Evolutionary conservation across 2,888 invertebrate species (phyloP), one percentile per base, ranked within the genome.

Genomic region (Hoplodrina blanda): DNA sequence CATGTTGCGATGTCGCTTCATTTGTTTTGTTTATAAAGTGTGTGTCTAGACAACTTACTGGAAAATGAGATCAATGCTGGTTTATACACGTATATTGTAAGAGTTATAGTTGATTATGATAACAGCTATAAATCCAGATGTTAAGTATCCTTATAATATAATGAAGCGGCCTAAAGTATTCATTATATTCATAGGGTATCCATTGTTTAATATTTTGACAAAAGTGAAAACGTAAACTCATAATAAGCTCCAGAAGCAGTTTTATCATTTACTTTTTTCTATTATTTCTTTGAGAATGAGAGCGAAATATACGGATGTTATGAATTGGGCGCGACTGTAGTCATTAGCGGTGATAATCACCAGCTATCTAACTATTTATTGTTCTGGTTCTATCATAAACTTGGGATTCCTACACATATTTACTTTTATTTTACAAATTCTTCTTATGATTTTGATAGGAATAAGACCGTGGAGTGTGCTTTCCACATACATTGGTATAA

Each of bases 311-410:
- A 50, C 53, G 68, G 53, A 41, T 74, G 78, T 69, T 74, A 70
- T 82, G 60, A 68, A 69, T 68, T 69, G 30, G 67, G 62, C 60
- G 65, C 69, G 67, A 55, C 59, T 63, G 37, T 46, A 15, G 52
- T 73, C 79, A 50, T 83, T 81, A 83, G 77, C n/a, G 68, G 74
- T 81, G 70, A 79, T 83, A 61, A 83, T 83, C 68, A 69, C 76
- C 65, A 41, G 37, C 44, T 41, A 44, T 8, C 37, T 20, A 54
- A 65, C 30, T 74, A 80, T 82, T 82, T 80, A 81, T 64, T 74
- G 74, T 70, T 10, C 19, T n/a, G 19, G 11, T 33, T 54, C n/a
- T 52, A 54, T 44, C 52, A 80, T 81, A 74, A 74, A 77, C 57
- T 62, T 61, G 11, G 4, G 49, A 65, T 68, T 73, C 62, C 33